Conservation (phyloP, 2,888 invertebrate genomes). For the Trichopoda pennipes region DNA sequence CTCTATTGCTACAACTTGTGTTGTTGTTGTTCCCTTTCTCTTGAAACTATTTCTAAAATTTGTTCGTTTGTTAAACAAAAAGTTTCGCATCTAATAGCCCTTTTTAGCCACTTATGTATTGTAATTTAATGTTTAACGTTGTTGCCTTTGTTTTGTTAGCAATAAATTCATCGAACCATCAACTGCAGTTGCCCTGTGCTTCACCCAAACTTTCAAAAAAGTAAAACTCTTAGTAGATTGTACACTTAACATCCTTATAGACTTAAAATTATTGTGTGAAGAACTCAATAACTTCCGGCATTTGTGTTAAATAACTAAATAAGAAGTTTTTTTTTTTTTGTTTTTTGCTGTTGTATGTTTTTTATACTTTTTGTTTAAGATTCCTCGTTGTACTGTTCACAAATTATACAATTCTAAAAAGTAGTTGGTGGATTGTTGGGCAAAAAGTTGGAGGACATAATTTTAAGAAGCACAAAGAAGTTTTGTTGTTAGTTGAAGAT, state of each 20-base stretch:
- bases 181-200: conserved; percentile 66
- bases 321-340: no score
- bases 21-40: conserved; percentile 6
- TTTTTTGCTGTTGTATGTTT: conserved; percentile 31
- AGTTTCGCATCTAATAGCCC: conserved; percentile 57
- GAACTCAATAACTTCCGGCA: conserved; percentile 76
- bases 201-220: conserved; percentile 32
- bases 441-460: conserved; percentile 56
- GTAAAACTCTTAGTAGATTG: conserved; percentile 23
- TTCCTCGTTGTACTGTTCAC: conserved; percentile 28
- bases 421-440: conserved; percentile 37
- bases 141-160: conserved; percentile 70
- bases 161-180: conserved; percentile 79
- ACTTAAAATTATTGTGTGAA: conserved; percentile 50
- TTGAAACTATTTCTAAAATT: background rate
- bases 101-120: conserved; percentile 63
- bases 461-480: conserved; percentile 42
- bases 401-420: conserved; percentile 40
- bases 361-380: conserved; percentile 31
- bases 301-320: conserved; percentile 68
- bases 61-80: conserved; percentile 33
- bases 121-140: conserved; percentile 68
- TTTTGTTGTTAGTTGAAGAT: conserved; percentile 11
- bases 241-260: conserved; percentile 55
- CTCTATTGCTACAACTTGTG: background rate